These are phyloP conservation scores for Hestina assimilis DNA, from an alignment of 1,140 invertebrate genomes.

Conservation along the genomic window DNA sequence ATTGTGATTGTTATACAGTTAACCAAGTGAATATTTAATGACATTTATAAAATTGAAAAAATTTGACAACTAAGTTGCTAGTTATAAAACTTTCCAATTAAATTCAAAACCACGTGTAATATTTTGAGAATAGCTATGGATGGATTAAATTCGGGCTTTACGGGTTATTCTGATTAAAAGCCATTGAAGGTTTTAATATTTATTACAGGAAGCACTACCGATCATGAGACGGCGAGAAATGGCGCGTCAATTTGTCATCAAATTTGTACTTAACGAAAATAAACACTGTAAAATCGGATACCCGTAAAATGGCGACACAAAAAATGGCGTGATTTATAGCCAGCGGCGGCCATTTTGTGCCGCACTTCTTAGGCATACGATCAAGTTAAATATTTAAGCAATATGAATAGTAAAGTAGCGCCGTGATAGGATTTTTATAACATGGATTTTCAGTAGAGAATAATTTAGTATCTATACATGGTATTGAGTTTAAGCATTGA, in stretches of 20 bases:
- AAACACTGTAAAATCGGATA: conserved; percentile 36
- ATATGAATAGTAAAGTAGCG: conserved; percentile 2
- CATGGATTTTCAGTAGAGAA: neutral
- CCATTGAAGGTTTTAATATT: neutral
- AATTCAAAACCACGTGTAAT: neutral
- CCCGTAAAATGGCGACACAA: conserved; percentile 24
- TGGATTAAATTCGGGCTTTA: neutral
- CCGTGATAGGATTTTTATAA: neutral
- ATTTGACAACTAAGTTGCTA: no score
- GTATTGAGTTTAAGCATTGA: no score
- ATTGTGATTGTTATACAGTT: no score
- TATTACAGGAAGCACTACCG: conserved; percentile 11
- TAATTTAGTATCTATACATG: no score
- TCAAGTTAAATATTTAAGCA: conserved; percentile 10
- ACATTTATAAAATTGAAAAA: no score
- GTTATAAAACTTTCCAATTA: neutral
- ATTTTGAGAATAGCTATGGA: neutral
- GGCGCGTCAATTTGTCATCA: conserved; percentile 37
- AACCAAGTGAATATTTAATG: no score
- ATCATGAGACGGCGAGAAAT: conserved; percentile 27
- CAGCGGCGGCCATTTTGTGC: conserved; percentile 1
- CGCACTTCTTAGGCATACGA: neutral
- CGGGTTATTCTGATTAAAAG: neutral
- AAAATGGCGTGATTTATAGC: conserved; percentile 29
- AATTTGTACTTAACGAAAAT: conserved; percentile 40